Percentiles rank a stretch among this genome's conserved stretches.
phyloP scores from a whole-genome alignment of 37 sponge, comb jelly and placozoan genomes.

The Agelas oroides region DNA sequence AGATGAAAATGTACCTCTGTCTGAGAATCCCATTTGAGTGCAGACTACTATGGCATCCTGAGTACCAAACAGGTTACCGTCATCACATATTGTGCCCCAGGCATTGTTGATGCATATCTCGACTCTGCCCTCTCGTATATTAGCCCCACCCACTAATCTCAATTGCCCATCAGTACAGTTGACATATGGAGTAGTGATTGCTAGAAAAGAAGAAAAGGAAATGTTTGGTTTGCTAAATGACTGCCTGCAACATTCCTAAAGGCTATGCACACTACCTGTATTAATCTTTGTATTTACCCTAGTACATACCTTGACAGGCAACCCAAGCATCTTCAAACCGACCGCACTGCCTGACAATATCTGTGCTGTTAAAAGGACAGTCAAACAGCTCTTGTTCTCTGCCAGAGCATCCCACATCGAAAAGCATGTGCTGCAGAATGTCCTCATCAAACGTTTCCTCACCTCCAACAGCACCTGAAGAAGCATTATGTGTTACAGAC shows the following conservation, averaged over 20 bases:
- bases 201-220: no score
- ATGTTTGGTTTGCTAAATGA: no score
- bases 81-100: slow-evolving; percentile 53
- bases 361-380: not conserved
- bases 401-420: not conserved
- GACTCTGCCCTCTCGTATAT: slow-evolving; percentile 18
- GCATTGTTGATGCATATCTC: slow-evolving; percentile 54
- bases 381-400: slow-evolving; percentile 4
- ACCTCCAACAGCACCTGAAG: slow-evolving; percentile 3
- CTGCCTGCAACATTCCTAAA: no score
- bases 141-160: slow-evolving; percentile 35
- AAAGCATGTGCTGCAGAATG: not conserved
- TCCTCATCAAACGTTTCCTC: not conserved
- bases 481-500: no score
- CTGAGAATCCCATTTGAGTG: slow-evolving; percentile 30
- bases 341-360: no score
- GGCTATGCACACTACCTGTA: no score
- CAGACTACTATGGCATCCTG: slow-evolving; percentile 56
- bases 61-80: not conserved
- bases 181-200: no score
- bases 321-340: no score
- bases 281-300: no score
- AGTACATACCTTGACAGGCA: no score
- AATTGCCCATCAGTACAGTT: slow-evolving; percentile 37
- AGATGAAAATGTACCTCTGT: slow-evolving; percentile 5